Evolutionary conservation across 30 jellyfish, hydroid and myxozoan species (phyloP).

Genomic region (Aurelia aurita complex sp. Pacific): DNA sequence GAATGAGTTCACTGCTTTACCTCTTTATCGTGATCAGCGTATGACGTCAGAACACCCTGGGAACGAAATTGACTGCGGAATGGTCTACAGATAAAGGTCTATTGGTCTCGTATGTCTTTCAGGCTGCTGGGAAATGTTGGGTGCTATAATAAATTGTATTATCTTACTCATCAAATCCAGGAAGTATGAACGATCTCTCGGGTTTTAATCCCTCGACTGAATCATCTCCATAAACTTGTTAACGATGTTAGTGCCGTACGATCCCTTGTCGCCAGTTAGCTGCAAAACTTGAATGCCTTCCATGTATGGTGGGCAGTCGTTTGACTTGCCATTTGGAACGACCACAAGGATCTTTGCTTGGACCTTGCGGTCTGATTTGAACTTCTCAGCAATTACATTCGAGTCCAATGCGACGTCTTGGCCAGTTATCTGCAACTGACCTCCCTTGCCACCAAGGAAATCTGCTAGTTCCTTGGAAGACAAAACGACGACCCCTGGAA

Average conservation of each 20-base stretch:
- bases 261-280: slow-evolving; percentile 18
- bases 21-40: too few relatives aligned
- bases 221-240: slow-evolving; percentile 44
- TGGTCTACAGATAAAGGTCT: too few relatives aligned
- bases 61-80: too few relatives aligned
- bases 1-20: too few relatives aligned
- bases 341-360: slow-evolving; percentile 38
- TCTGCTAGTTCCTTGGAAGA: slow-evolving; percentile 49
- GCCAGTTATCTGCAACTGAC: slow-evolving; percentile 37
- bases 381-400: slow-evolving; percentile 18
- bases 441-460: slow-evolving; percentile 18
- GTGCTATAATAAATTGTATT: too few relatives aligned
- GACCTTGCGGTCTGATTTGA: slow-evolving; percentile 8
- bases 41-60: too few relatives aligned
- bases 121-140: too few relatives aligned
- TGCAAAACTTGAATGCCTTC: slow-evolving; percentile 39
- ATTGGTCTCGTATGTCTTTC: too few relatives aligned
- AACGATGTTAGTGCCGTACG: slow-evolving; percentile 41
- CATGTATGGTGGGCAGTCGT: background rate
- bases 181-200: too few relatives aligned
- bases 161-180: too few relatives aligned
- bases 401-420: slow-evolving; percentile 39
- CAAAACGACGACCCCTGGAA: slow-evolving; percentile 50
- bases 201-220: background rate
- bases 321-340: slow-evolving; percentile 24